phyloP scores from a whole-genome alignment of 2,113 vertebrate species.

The Reinhardtius hippoglossoides region DNA sequence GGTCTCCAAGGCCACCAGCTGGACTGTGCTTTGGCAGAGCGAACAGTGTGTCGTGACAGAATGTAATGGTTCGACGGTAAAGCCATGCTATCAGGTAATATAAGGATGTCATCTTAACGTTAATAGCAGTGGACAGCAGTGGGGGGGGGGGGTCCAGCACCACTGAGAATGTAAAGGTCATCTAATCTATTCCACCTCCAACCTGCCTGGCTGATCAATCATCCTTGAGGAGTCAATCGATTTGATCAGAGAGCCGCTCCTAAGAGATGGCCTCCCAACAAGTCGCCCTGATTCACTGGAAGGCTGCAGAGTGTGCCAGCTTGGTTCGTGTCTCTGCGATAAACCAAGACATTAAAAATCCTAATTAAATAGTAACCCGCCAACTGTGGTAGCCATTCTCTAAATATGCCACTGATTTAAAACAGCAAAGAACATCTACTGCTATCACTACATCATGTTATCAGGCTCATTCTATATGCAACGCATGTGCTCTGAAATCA shows the following conservation, averaged over 20 bases:
- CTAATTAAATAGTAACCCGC: slow-evolving; percentile 71
- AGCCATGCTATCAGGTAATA: slow-evolving; percentile 65
- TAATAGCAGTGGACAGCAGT: slow-evolving; percentile 60
- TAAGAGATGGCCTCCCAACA: slow-evolving; percentile 61
- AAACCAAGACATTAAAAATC: slow-evolving; percentile 72
- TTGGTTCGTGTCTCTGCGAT: slow-evolving; percentile 66
- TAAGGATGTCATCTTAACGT: slow-evolving; percentile 59
- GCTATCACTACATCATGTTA: slow-evolving; percentile 33
- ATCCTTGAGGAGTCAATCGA: slow-evolving; percentile 71
- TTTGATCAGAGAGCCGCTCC: slow-evolving; percentile 76
- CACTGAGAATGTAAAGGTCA: slow-evolving; percentile 72
- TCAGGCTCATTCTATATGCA: slow-evolving; percentile 63
- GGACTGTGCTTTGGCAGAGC: slow-evolving; percentile 64
- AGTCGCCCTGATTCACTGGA: slow-evolving; percentile 44
- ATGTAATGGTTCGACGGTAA: slow-evolving; percentile 61
- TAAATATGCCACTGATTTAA: slow-evolving; percentile 54
- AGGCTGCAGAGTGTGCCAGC: slow-evolving; percentile 54
- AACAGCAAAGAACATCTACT: slow-evolving; percentile 35
- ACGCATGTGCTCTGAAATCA: slow-evolving; percentile 57
- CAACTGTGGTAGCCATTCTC: slow-evolving; percentile 47
- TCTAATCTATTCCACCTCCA: slow-evolving; percentile 76
- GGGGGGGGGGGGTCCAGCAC: slow-evolving; percentile 11
- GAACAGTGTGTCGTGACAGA: slow-evolving; percentile 54
- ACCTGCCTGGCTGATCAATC: slow-evolving; percentile 72
- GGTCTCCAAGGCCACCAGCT: slow-evolving; percentile 76